Percentiles rank a stretch among this genome's conserved stretches.
These are phyloP conservation scores for Cyclina sinensis DNA, from an alignment of 1,140 invertebrate species.

Conservation along the genomic window DNA sequence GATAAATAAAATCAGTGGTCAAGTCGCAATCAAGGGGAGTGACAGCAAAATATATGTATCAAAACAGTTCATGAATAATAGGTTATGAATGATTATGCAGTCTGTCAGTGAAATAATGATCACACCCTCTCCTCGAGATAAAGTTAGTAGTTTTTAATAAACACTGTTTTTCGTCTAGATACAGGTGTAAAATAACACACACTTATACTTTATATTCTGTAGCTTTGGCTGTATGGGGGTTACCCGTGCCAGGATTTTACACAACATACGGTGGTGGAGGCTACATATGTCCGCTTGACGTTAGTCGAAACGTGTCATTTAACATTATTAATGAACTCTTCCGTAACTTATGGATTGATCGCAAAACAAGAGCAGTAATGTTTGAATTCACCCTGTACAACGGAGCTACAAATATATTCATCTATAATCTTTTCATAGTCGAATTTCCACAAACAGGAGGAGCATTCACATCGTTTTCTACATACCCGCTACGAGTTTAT, in stretches of 20 bases:
- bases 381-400: slow-evolving; percentile 88
- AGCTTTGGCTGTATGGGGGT: slow-evolving; percentile 60
- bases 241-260: slow-evolving; percentile 59
- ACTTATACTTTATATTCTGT: background rate
- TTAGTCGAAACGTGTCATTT: slow-evolving; percentile 35
- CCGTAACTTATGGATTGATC: slow-evolving; percentile 86
- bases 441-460: slow-evolving; percentile 87
- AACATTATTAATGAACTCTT: slow-evolving; percentile 80
- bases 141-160: background rate
- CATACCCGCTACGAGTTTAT: slow-evolving; percentile 59
- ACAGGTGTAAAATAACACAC: background rate
- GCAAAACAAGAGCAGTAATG: slow-evolving; percentile 87
- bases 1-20: too few species aligned
- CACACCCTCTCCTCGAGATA: background rate
- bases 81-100: background rate
- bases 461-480: slow-evolving; percentile 52
- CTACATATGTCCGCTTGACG: slow-evolving; percentile 67
- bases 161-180: background rate
- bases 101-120: background rate
- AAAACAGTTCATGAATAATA: background rate
- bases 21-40: too few species aligned
- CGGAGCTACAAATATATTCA: slow-evolving; percentile 79
- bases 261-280: slow-evolving; percentile 72
- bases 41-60: too few species aligned
- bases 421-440: slow-evolving; percentile 65